Evolutionary conservation across 2,113 vertebrate genomes (phyloP), one percentile per base, ranked within the genome.

Genomic region (Ovis aries): DNA sequence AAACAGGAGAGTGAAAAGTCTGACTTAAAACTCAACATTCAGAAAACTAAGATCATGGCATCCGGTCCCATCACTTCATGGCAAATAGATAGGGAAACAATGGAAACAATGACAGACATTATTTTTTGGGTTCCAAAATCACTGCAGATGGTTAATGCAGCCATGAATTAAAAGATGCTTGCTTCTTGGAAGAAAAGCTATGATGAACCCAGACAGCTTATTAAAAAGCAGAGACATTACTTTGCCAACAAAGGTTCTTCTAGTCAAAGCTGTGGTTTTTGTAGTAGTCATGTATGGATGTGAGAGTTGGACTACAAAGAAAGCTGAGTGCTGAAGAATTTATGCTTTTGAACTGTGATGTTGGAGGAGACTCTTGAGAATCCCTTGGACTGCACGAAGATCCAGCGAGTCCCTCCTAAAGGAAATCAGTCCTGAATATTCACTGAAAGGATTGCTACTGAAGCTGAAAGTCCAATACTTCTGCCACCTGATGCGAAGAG

Each of bases 291-390:
- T n/a, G 33, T 7, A 19, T 67, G 16, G 33, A 67, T 67, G 62
- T n/a, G 62, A 67, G 62, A 64, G 2, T 17, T 67, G 62, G 33
- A 19, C 33, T n/a, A 0, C n/a, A 19, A n/a, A n/a, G 62, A n/a
- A 67, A 19, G 33, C 3, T 67, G 33, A 67, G 7, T 1, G 0
- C 16, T 0, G 0, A n/a, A 67, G 62, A n/a, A 21, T 67, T 67
- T 17, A 67, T 67, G 33, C 64, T 36, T 67, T 36, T 36, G 64
- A 36, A 19, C 17, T 36, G 33, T 67, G 64, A 3, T 67, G 33
- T 10, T 67, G 64, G 16, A 67, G 17, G 10, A 67, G 17, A 67
- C 33, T 36, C 64, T 67, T 67, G 33, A 67, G 17, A 67, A 33
- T 67, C 17, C 33, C 33, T 36, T 67, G n/a, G n/a, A 71, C 17